Percentiles rank a stretch among this genome's conserved stretches.
These are phyloP conservation scores for Prenolepis imparis DNA, from an alignment of 2,888 invertebrate genomes.

Conservation along the genomic window DNA sequence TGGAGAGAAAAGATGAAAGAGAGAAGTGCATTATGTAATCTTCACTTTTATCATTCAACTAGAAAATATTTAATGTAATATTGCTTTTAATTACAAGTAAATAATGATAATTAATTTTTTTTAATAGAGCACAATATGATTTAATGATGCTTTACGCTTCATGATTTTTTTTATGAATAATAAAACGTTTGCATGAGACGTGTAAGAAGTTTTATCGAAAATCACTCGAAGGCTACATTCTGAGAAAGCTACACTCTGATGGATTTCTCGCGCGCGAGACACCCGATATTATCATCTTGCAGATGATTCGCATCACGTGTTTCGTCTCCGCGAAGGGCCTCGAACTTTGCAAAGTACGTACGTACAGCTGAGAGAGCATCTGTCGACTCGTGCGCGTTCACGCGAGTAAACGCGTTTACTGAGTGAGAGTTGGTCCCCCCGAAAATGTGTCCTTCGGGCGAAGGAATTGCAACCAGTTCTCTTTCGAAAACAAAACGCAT, in stretches of 20 bases:
- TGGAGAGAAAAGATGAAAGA: not conserved
- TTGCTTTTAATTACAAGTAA: not conserved
- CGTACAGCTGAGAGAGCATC: constrained; percentile 41
- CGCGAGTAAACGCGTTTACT: constrained; percentile 46
- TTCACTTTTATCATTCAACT: not conserved
- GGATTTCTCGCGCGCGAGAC: not conserved
- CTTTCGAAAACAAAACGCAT: constrained; percentile 22
- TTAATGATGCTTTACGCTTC: not conserved
- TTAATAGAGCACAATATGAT: not conserved
- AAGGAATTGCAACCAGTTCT: not conserved
- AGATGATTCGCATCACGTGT: constrained; percentile 36
- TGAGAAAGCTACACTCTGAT: not conserved
- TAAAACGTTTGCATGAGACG: not conserved
- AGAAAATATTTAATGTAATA: not conserved
- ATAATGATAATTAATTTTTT: not conserved
- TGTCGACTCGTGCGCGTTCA: constrained; percentile 41
- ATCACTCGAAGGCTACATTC: not conserved
- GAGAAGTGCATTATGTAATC: no score
- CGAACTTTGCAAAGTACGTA: constrained; percentile 25
- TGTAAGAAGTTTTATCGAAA: not conserved
- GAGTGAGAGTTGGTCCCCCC: constrained; percentile 16
- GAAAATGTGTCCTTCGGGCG: constrained; percentile 26
- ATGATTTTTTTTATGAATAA: not conserved
- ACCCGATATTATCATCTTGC: constrained; percentile 10
- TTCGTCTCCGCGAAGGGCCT: constrained; percentile 10